Conservation (phyloP, 1,140 invertebrate genomes). For the Andricus grossulariae region DNA sequence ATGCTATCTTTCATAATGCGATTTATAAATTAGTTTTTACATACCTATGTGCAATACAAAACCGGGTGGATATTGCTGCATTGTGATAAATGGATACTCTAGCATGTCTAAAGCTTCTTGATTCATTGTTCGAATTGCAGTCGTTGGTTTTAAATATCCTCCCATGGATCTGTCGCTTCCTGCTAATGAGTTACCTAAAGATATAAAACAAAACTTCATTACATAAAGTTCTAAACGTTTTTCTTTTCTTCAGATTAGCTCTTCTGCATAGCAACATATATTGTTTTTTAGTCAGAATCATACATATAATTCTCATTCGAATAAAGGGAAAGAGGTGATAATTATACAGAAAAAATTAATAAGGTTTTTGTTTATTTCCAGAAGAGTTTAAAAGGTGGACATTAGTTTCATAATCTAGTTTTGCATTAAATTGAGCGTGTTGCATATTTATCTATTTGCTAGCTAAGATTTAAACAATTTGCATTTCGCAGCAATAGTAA, state of each 20-base stretch:
- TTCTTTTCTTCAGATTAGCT: not conserved
- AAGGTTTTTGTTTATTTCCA: too few relatives aligned
- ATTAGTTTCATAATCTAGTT: too few relatives aligned
- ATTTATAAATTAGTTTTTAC: conserved; percentile 14
- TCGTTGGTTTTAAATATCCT: conserved; percentile 66
- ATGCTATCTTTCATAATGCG: conserved; percentile 12
- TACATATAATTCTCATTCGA: too few relatives aligned
- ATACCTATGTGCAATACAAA: conserved; percentile 93
- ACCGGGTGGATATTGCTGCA: conserved; percentile 91
- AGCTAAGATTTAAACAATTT: too few relatives aligned
- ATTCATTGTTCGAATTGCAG: conserved; percentile 80
- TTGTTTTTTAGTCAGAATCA: too few relatives aligned
- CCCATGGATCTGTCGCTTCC: conserved; percentile 77
- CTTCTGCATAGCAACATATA: too few relatives aligned
- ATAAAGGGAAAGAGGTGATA: too few relatives aligned
- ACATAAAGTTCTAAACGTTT: not conserved
- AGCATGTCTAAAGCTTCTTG: conserved; percentile 87
- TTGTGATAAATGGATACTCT: conserved; percentile 97
- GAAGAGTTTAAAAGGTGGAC: too few relatives aligned
- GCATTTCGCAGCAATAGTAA: too few relatives aligned
- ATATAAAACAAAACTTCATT: conserved; percentile 21
- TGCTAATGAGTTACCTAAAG: conserved; percentile 82
- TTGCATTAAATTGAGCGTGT: too few relatives aligned
- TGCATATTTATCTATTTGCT: too few relatives aligned
- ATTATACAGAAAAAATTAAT: too few relatives aligned